phyloP scores from a whole-genome alignment of 2,888 invertebrate genomes.

The Nephrotoma guestfalica region DNA sequence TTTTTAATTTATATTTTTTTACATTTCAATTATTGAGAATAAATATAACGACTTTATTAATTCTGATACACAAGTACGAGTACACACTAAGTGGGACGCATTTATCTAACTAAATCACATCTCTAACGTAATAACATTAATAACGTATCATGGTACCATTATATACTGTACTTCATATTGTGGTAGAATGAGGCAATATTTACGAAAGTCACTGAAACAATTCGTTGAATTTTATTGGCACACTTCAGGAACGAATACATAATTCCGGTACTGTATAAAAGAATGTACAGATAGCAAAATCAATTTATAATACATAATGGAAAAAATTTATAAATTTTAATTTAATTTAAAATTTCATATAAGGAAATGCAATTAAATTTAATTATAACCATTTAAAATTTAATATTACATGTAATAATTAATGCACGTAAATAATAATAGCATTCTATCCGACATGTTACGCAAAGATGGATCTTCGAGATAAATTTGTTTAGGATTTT shows the following conservation, averaged over 20 bases:
- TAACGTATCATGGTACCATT: neutral
- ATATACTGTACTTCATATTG: neutral
- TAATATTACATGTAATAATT: neutral
- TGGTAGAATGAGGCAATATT: neutral
- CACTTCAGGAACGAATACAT: neutral
- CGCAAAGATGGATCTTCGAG: too few species aligned
- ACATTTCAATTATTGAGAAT: neutral
- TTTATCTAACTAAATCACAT: neutral
- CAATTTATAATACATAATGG: neutral
- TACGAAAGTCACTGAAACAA: neutral
- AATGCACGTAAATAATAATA: neutral
- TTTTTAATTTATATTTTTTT: neutral
- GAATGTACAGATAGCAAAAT: neutral
- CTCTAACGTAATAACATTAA: neutral
- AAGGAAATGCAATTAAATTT: neutral
- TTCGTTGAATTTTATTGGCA: neutral
- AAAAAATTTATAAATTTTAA: neutral
- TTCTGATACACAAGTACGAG: neutral
- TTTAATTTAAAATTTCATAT: neutral
- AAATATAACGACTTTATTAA: neutral
- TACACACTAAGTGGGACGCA: neutral
- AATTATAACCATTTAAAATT: neutral
- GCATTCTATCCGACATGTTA: too few species aligned
- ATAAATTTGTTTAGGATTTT: too few species aligned
- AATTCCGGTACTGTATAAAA: neutral